Evolutionary conservation across 2,888 invertebrate species (phyloP).

Genomic region (Hipparchia semele): DNA sequence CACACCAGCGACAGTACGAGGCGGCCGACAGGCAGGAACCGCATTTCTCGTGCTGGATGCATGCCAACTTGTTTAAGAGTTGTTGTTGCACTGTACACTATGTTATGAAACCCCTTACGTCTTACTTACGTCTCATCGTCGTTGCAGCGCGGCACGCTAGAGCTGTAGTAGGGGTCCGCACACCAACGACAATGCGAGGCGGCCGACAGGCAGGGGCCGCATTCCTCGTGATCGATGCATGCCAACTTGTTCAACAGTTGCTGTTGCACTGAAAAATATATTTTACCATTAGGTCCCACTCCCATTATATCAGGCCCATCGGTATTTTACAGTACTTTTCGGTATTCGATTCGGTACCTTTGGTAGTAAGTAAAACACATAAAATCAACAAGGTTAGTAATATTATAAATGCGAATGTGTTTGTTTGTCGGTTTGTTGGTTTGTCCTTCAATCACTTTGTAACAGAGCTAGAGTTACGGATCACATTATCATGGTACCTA

Average conservation of each 20-base stretch:
- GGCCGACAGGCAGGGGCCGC: conserved; percentile 70
- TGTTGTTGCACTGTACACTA: conserved; percentile 59
- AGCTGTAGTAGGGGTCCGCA: conserved; percentile 70
- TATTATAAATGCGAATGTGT: too few species aligned
- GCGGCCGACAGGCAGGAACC: conserved; percentile 72
- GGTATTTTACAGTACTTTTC: too few species aligned
- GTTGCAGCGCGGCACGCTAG: conserved; percentile 67
- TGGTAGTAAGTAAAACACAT: too few species aligned
- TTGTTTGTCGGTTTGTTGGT: too few species aligned
- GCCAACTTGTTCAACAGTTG: conserved; percentile 67
- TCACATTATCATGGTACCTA: too few species aligned
- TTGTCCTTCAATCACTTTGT: too few species aligned
- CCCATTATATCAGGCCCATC: neutral
- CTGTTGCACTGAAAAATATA: conserved; percentile 55
- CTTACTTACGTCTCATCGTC: conserved; percentile 65
- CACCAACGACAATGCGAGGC: conserved; percentile 78
- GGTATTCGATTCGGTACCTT: too few species aligned
- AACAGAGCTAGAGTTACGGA: too few species aligned
- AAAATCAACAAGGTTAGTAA: too few species aligned
- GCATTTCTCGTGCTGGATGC: conserved; percentile 72
- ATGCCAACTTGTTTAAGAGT: conserved; percentile 67
- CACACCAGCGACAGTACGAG: conserved; percentile 76
- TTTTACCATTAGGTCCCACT: neutral
- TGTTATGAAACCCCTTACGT: too few species aligned
- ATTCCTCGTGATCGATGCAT: conserved; percentile 72